Evolutionary conservation across 2,113 vertebrate species (phyloP), one percentile per base, ranked within the genome.

Genomic region (Chascanopsetta lugubris): DNA sequence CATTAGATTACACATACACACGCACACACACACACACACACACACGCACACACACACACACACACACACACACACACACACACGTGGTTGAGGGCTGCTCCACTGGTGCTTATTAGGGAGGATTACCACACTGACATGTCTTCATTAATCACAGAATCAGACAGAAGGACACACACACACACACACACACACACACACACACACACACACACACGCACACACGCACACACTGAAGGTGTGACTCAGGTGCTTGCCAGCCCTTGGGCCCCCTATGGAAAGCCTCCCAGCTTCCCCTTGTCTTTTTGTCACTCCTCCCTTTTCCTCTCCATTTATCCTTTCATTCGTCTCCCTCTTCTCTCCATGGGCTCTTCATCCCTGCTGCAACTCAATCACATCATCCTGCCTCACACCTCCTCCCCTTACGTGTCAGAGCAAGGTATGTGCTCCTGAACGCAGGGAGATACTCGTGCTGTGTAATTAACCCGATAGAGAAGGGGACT

Each of bases 111-210:
- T 89, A 94, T 93, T 92, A 85, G 87, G 89, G 89, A 91, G 93
- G 91, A 93, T 94, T 93, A 93, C 92, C 85, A 84, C 86, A 85
- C 72, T 93, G 94, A 93, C 93, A 90, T 88, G 88, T 94, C 93
- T 94, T 92, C 94, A 97, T 97, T 94, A 95, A 96, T 97, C 94
- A 95, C 84, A 90, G 60, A 77, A 79, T 85, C 57, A 82, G 79
- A 87, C 85, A 83, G 79, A 78, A 77, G 62, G 53, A 65, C 58
- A 55, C 70, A 53, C 64, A 72, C 59, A 69, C 73, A 70, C 71
- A 60, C 68, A 49, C 50, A 68, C 60, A 69, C 64, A 64, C 36
- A 68, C 60, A 66, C 64, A 64, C 36, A 61, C 58, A 55, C 70
- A 53, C 65, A 68, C 61, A 64, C 76, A 68, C 72, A 54, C 70